Base-by-base conservation (phyloP, 53 echinoderm and acorn worm species). In the Temnopleurus reevesii region DNA sequence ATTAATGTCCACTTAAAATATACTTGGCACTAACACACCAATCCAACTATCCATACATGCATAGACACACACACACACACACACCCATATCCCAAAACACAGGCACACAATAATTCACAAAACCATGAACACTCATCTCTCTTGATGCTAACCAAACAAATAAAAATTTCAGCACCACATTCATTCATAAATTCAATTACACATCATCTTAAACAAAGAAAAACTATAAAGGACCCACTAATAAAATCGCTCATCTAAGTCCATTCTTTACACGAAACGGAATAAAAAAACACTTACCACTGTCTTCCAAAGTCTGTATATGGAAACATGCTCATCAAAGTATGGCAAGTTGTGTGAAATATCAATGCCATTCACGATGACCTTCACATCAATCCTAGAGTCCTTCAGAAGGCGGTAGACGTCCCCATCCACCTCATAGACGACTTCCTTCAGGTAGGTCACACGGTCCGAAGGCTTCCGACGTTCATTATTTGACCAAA, bases 361-460 rank as follows among this genome's bases (percentile, higher is more conserved):
- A 1, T 86, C 90, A 2, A 92, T 91, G 0, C 94, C 96, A 17
- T 91, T 89, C 21, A 94, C 44, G 3, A 90, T 77, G 44, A 96
- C 53, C 44, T n/a, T 5, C 60, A 60, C 61, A 8, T 86, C 41
- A 17, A 45, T 15, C 60, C 80, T 56, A 12, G 61, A 46, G 10
- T 80, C 83, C 18, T 66, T 51, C 13, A 60, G 81, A 47, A 96
- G 77, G 30, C 88, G 89, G 59, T 93, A 95, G 26, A 45, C 19
- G 1, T 77, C 79, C 35, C 61, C 76, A 21, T 82, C 76, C 28
- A 82, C 89, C 38, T 92, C 83, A 27, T 93, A 76, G 13, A 81
- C 84, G 30, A 96, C 81, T 36, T 94, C 96, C 33, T 84, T 64
- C 33, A 82, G 90, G 61, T 86, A 92, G n/a, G 94, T 89, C 8